Conservation (phyloP, 2,113 vertebrate species). For the Clinocottus analis region DNA sequence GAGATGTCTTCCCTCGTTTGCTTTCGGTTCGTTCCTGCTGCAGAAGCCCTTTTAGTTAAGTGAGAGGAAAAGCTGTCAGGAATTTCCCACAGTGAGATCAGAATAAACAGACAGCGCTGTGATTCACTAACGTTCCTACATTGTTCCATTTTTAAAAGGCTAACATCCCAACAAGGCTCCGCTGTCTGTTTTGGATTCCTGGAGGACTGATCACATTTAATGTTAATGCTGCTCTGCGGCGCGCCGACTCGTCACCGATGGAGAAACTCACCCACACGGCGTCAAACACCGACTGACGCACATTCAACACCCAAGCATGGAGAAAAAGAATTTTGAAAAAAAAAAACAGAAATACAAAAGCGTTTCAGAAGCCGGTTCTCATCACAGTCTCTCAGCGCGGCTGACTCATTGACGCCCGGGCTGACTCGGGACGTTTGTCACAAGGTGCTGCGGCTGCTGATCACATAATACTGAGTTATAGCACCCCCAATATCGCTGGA, state of each 20-base stretch:
- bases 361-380: slow-evolving; percentile 38
- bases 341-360: slow-evolving; percentile 25
- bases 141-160: slow-evolving; percentile 38
- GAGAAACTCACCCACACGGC: slow-evolving; percentile 52
- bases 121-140: slow-evolving; percentile 35
- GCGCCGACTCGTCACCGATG: slow-evolving; percentile 28
- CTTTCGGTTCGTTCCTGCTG: slow-evolving; percentile 4
- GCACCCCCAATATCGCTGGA: slow-evolving; percentile 54
- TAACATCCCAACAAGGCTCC: slow-evolving; percentile 51
- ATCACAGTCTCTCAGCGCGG: slow-evolving; percentile 35
- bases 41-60: slow-evolving; percentile 28
- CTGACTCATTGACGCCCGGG: slow-evolving; percentile 52
- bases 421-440: slow-evolving; percentile 68
- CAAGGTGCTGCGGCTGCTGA: slow-evolving; percentile 46
- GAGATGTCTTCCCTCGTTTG: not conserved
- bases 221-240: slow-evolving; percentile 55
- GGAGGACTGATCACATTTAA: slow-evolving; percentile 57
- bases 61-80: slow-evolving; percentile 33
- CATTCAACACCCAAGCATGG: slow-evolving; percentile 16
- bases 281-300: slow-evolving; percentile 43
- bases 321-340: not conserved
- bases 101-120: slow-evolving; percentile 51
- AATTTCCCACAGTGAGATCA: slow-evolving; percentile 44
- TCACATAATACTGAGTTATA: slow-evolving; percentile 75
- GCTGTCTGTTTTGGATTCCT: slow-evolving; percentile 65